Conservation (phyloP, 2,113 vertebrate genomes). For the Strigops habroptila region DNA sequence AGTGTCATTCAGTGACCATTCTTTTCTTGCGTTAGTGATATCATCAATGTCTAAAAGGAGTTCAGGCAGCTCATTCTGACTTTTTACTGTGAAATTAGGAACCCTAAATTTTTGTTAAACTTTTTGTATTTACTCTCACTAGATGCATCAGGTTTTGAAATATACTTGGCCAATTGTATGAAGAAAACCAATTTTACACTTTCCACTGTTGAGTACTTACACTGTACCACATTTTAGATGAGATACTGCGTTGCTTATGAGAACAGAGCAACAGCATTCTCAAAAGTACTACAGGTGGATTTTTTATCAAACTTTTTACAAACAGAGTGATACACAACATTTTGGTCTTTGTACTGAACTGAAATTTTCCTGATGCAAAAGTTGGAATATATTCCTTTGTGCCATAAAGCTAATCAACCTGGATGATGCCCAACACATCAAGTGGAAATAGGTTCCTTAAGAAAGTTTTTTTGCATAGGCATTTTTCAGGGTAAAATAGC, state of each 20-base stretch:
- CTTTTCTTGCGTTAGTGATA: not conserved
- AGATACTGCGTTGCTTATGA: not conserved
- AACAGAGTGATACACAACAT: not conserved
- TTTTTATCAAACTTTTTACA: not conserved
- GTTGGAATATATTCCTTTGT: not conserved
- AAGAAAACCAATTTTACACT: not conserved
- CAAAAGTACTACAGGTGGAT: not conserved
- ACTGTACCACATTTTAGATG: not conserved
- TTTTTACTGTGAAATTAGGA: not conserved
- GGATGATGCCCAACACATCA: not conserved
- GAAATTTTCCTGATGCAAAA: not conserved
- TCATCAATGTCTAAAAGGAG: not conserved
- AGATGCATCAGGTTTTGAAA: not conserved
- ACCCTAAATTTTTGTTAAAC: not conserved
- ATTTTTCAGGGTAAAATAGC: not conserved
- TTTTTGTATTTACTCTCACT: not conserved
- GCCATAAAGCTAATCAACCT: not conserved
- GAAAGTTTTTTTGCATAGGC: not conserved
- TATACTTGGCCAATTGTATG: not conserved
- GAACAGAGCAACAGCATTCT: not conserved
- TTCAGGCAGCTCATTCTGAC: not conserved
- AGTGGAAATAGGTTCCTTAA: not conserved
- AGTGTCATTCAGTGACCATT: not conserved
- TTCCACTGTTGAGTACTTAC: not conserved
- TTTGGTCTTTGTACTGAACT: not conserved